These are phyloP conservation scores for Caretta caretta DNA, from an alignment of 2,113 vertebrate genomes.

Conservation along the genomic window DNA sequence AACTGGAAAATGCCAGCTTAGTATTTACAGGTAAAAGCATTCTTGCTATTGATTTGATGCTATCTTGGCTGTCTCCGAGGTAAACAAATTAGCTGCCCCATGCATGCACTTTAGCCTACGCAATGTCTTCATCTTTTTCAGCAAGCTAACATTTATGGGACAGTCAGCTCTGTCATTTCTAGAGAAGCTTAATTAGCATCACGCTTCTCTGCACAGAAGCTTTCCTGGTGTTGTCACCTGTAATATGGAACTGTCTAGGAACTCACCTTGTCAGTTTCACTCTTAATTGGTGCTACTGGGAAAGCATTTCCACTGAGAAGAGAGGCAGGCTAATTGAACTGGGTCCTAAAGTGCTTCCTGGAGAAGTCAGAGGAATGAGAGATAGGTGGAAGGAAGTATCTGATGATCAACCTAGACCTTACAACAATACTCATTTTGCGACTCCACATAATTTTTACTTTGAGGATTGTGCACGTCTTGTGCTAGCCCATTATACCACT, in stretches of 20 bases:
- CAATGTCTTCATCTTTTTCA: accelerated
- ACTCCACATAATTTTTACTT: accelerated
- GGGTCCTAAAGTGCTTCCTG: not conserved
- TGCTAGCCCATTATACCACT: not conserved
- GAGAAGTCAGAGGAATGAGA: not conserved
- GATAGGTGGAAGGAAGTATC: not conserved
- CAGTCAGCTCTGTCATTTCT: accelerated
- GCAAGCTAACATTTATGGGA: not conserved
- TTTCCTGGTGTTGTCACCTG: not conserved
- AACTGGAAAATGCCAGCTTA: conserved; percentile 89
- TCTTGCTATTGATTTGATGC: accelerated
- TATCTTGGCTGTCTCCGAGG: accelerated
- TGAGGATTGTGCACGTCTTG: not conserved
- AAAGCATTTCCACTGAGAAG: not conserved
- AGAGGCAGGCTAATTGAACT: not conserved
- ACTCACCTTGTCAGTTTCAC: accelerated
- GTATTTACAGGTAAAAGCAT: conserved; percentile 88
- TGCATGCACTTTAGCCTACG: not conserved
- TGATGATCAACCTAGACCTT: not conserved
- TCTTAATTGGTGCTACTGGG: not conserved
- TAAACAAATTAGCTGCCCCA: not conserved
- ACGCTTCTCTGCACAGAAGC: not conserved
- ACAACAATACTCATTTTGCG: not conserved
- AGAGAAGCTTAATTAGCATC: not conserved
- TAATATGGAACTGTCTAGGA: not conserved